Base-by-base conservation (phyloP, 2,113 vertebrate species). In the Vicugna pacos region DNA sequence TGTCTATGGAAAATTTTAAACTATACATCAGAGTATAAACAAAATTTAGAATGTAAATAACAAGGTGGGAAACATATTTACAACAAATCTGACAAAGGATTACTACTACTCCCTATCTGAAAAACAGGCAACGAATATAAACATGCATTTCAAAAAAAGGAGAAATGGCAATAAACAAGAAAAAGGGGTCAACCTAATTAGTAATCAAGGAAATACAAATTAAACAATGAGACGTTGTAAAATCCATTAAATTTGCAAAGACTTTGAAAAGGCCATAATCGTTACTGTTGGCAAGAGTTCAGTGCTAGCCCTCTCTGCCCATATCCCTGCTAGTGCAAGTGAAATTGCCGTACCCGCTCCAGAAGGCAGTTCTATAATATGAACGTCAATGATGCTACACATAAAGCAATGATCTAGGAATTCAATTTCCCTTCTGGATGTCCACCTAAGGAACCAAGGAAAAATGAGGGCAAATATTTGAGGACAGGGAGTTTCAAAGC, bases 31-130 rank as follows among this genome's bases (percentile, higher is more conserved):
- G 69, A 84, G 62, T 42, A 80, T 72, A 94, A 96, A 72, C 54
- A 93, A 54, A 91, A 97, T 76, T 91, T 26, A 81, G 76, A 91
- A 72, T 32, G 22, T 50, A 96, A 91, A 93, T 91, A 72, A 75
- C n/a, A 89, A 93, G 4, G 38, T 81, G 19, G 48, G 20, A 35
- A 88, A 93, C 14, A 80, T 5, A 80, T 92, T 67, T 93, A 65
- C 30, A 94, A 94, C 30, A 95, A 67, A 91, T 50, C 70, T 56
- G 50, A 89, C 19, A 73, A 92, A 50, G 17, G 52, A 88, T 30
- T 83, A 75, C 28, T 28, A 92, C 16, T 10, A n/a, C 10, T 87
- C 56, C 46, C 20, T 76, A 84, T 80, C 64, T 83, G 75, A 93
- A 84, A 84, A 85, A 81, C 16, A 52, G 30, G 20, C 42, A 72